Evolutionary conservation across 2,888 invertebrate species (phyloP), one percentile per base, ranked within the genome.

Genomic region (Blastobasis adustella): DNA sequence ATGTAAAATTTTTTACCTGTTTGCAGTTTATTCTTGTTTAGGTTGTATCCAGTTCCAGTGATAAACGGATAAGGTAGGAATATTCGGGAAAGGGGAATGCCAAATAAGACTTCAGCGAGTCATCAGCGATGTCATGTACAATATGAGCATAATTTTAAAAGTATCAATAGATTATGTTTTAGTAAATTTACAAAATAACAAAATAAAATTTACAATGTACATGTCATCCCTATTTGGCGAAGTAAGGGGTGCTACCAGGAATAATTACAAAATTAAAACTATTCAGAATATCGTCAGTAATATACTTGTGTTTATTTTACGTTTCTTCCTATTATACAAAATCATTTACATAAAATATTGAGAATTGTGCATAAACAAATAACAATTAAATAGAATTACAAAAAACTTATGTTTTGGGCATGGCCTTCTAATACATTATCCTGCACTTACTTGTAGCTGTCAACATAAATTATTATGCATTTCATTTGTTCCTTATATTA

Each of bases 281-380:
- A 87, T 83, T 80, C 82, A 79, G 87, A 85, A 89, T 87, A 82
- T 77, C 63, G 78, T 86, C 85, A 80, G 86, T 89, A 88, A 89
- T 89, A 89, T 89, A 89, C 89, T 88, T 88, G 78, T 85, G 79
- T 86, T 90, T 90, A 83, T 90, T 90, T 78, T 86, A 87, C 76
- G 83, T 79, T 79, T 86, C 81, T 81, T 85, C 79, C 88, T 89
- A 89, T 88, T 79, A 86, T 89, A 89, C 89, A 89, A 89, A 89
- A 89, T 75, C 89, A 89, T 89, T 85, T 89, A 89, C 89, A 89
- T 88, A 86, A 83, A 86, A 89, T 87, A 89, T 87, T 84, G 87
- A 89, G 85, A 89, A 85, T 88, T 88, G 89, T 89, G 89, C 89
- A 89, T 88, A 87, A 89, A 88, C 89, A 89, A 89, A 88, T 89